Percentiles rank a stretch among this genome's conserved stretches.
phyloP scores from a whole-genome alignment of 2,888 invertebrate species.

The Tetramorium bicarinatum region DNA sequence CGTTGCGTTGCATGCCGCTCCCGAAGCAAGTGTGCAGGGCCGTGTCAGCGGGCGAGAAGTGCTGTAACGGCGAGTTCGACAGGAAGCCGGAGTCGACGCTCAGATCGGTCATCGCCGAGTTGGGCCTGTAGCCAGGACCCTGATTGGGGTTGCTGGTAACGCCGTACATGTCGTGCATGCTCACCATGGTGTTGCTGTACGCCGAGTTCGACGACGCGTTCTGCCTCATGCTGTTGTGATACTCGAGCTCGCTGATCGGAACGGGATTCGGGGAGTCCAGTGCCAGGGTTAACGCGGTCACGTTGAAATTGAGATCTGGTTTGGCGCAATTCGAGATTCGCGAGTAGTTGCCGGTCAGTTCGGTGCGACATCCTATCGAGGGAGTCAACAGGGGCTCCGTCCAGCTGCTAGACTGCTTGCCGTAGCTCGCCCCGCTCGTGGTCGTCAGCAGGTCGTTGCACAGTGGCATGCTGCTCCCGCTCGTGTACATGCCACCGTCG shows the following conservation, averaged over 20 bases:
- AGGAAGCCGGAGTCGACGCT: constrained; percentile 82
- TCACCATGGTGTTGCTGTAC: constrained; percentile 76
- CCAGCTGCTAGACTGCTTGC: constrained; percentile 75
- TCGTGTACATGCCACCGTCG: constrained; percentile 57
- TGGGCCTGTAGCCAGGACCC: constrained; percentile 77
- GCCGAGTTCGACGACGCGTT: constrained; percentile 69
- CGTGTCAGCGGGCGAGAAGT: constrained; percentile 83
- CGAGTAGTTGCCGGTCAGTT: constrained; percentile 82
- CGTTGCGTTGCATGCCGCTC: constrained; percentile 78
- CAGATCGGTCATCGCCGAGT: constrained; percentile 83
- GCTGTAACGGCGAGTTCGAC: constrained; percentile 83
- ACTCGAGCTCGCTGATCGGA: constrained; percentile 73
- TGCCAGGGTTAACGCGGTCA: constrained; percentile 70
- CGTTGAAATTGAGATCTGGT: constrained; percentile 82
- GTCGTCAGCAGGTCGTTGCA: constrained; percentile 78
- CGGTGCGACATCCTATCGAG: constrained; percentile 73
- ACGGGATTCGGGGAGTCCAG: constrained; percentile 75
- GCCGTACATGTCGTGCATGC: constrained; percentile 82
- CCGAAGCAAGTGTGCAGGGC: constrained; percentile 80
- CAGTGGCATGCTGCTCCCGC: constrained; percentile 65
- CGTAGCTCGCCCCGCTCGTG: constrained; percentile 63
- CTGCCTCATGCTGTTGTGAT: constrained; percentile 76
- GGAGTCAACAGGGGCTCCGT: constrained; percentile 74
- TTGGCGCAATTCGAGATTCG: constrained; percentile 75
- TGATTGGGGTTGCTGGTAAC: constrained; percentile 66